phyloP scores from a whole-genome alignment of 2,797 vertebrate species.

The Hozukius guyotensis region DNA sequence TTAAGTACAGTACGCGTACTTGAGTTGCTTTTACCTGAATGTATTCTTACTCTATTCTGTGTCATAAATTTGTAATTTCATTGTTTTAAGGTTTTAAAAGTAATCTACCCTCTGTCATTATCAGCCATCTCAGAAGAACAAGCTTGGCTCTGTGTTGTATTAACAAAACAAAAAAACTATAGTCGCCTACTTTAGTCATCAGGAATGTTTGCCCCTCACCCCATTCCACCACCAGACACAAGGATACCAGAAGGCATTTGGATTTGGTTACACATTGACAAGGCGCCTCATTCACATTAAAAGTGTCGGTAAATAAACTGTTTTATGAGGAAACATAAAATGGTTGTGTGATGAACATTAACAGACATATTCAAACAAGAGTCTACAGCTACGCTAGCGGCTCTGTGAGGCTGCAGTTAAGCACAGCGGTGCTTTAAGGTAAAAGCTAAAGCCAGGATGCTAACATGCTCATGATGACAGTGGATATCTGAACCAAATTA shows the following conservation, averaged over 20 bases:
- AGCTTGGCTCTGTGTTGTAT: not conserved
- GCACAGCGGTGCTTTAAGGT: not conserved
- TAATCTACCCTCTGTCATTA: not conserved
- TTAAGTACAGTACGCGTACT: not conserved
- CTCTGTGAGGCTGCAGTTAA: constrained; percentile 1
- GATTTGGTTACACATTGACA: not conserved
- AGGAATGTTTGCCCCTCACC: constrained; percentile 77
- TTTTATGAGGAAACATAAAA: not conserved
- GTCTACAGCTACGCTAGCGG: not conserved
- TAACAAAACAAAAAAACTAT: not conserved
- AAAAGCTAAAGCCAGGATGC: not conserved
- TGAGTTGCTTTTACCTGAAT: not conserved
- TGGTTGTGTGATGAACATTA: not conserved
- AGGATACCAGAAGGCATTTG: not conserved
- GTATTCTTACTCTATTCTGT: not conserved
- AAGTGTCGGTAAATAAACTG: not conserved
- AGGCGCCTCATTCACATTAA: not conserved
- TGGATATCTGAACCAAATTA: not conserved
- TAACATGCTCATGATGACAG: not conserved
- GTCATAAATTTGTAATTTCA: not conserved
- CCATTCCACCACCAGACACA: constrained; percentile 52
- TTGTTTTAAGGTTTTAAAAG: not conserved
- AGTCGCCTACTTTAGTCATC: constrained; percentile 55
- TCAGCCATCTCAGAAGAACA: not conserved
- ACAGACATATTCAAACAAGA: not conserved